phyloP scores from a whole-genome alignment of 2,113 vertebrate species.

The Lethenteron camtschaticum region DNA sequence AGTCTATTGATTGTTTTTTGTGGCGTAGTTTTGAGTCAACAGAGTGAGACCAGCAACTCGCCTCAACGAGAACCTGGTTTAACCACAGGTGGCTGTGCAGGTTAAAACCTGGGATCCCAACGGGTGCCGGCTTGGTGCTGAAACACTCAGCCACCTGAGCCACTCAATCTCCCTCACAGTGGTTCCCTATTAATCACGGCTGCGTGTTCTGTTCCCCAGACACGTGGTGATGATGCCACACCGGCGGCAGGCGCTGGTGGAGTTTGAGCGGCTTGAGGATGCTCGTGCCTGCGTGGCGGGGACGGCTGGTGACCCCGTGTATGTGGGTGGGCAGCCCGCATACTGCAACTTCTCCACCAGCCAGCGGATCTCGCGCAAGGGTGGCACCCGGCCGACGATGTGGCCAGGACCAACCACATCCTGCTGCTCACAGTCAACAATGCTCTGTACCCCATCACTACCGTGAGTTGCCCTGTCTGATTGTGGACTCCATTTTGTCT shows the following conservation, averaged over 20 bases:
- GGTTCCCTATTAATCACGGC: no score
- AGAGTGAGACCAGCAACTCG: no score
- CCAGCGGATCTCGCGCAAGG: slow-evolving; percentile 67
- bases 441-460: slow-evolving; percentile 77
- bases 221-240: slow-evolving; percentile 98
- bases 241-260: slow-evolving; percentile 71
- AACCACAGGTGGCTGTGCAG: no score
- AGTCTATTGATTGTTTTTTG: no score
- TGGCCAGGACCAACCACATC: slow-evolving; percentile 71
- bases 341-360: slow-evolving; percentile 93
- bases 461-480: slow-evolving; percentile 27
- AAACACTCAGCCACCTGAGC: no score
- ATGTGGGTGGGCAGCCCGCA: slow-evolving; percentile 60
- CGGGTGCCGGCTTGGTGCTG: no score
- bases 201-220: slow-evolving; percentile 20
- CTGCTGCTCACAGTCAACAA: slow-evolving; percentile 73
- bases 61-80: no score
- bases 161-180: no score
- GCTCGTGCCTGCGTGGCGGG: slow-evolving; percentile 52
- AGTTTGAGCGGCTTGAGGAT: slow-evolving; percentile 57
- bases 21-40: no score
- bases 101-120: no score
- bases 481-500: neutral
- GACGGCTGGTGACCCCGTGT: slow-evolving; percentile 41
- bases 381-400: slow-evolving; percentile 33